Conservation (phyloP, 2,888 invertebrate genomes). For the Sesia apiformis region DNA sequence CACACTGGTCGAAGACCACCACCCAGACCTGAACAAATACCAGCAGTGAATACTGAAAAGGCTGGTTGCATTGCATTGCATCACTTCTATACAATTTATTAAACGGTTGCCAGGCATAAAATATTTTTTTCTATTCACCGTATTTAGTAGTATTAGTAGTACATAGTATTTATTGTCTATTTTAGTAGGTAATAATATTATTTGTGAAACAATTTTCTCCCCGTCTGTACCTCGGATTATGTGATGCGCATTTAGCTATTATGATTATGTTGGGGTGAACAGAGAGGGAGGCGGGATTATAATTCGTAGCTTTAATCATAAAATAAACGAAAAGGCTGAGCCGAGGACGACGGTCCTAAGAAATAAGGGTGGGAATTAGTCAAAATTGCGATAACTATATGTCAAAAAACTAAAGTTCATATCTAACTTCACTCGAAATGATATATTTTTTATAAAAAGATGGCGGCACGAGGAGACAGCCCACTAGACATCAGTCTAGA, state of each 20-base stretch:
- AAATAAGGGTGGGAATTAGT: conserved; percentile 8
- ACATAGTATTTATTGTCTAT: no score
- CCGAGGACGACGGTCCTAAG: not conserved
- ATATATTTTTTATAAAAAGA: not conserved
- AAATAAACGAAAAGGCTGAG: not conserved
- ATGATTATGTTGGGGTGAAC: conserved; percentile 24
- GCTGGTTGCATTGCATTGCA: no score
- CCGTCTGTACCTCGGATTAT: conserved; percentile 33
- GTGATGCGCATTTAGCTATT: conserved; percentile 41
- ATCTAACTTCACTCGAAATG: not conserved
- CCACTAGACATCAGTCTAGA: not conserved
- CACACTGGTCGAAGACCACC: no score
- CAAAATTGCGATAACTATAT: conserved; percentile 3
- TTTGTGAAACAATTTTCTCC: conserved; percentile 13
- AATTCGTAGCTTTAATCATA: conserved; percentile 16
- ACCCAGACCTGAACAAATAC: no score
- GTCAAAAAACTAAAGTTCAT: not conserved
- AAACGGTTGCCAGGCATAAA: no score
- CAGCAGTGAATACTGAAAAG: no score
- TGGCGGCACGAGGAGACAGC: not conserved
- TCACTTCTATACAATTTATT: no score
- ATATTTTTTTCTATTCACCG: no score
- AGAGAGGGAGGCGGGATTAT: conserved; percentile 12
- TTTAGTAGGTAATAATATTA: no score
- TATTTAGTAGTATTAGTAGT: no score